These are phyloP conservation scores for Sebastes kiyomatsui DNA, from an alignment of 2,797 vertebrate species.

Conservation along the genomic window DNA sequence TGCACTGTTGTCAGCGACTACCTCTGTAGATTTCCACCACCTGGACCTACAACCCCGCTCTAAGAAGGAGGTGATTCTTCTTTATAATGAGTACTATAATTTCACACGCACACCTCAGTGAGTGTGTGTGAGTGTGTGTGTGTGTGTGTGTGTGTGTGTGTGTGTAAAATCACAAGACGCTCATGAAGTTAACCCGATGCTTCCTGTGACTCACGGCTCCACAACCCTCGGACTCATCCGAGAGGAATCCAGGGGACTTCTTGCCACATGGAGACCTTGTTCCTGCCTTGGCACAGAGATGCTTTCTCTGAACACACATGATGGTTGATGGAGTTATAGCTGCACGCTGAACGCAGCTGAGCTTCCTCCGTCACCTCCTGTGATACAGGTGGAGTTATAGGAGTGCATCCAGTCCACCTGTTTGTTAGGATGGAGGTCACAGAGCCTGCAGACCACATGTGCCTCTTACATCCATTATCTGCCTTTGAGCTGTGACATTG, in stretches of 20 bases:
- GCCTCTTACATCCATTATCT: not conserved
- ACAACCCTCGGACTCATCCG: constrained; percentile 63
- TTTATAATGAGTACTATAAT: not conserved
- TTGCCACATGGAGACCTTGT: constrained; percentile 38
- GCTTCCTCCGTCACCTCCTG: not conserved
- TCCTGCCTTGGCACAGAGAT: constrained; percentile 10
- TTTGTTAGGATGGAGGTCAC: not conserved
- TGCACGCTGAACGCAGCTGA: not conserved
- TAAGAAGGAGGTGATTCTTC: not conserved
- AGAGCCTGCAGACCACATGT: not conserved
- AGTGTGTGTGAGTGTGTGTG: not conserved
- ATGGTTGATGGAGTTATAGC: not conserved
- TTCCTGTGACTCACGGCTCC: constrained; percentile 83
- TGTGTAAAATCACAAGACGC: constrained; percentile 28
- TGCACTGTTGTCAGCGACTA: not conserved
- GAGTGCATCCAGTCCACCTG: constrained; percentile 2
- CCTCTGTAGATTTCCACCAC: not conserved
- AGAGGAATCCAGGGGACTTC: constrained; percentile 78
- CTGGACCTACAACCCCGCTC: not conserved
- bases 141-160: not conserved
- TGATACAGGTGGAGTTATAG: not conserved
- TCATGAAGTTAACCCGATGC: constrained; percentile 48
- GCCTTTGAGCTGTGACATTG: not conserved
- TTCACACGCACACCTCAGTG: not conserved
- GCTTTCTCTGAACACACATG: constrained; percentile 5